Evolutionary conservation across 2,797 vertebrate species (phyloP), one percentile per base, ranked within the genome.

Genomic region (Pseudomugil gertrudae): DNA sequence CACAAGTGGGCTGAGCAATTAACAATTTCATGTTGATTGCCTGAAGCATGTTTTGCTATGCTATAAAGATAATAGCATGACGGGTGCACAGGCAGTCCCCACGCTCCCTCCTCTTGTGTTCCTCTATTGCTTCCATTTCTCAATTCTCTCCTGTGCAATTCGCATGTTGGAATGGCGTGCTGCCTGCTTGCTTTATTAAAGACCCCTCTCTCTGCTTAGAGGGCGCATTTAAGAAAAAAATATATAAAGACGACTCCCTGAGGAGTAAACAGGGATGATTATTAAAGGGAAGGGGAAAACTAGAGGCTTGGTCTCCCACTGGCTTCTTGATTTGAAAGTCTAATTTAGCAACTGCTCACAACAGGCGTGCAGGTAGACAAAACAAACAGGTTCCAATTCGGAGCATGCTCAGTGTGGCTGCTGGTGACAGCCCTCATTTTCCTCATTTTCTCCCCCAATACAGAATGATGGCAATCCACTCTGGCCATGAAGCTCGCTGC

Each of bases 1-100:
- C 90, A 91, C 87, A 92, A 95, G 95, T 91, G 93, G 95, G 95
- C 79, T 92, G 91, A 94, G 96, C 95, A 95, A 97, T 96, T 96
- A 96, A 93, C 92, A 95, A 96, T 95, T 96, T 95, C 95, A 94
- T 89, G 94, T 95, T 94, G 95, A 96, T 94, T 95, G 96, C 95
- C 96, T 93, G 93, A 91, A 95, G 95, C 95, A 87, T 91, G 94
- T 93, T 95, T 95, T 92, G 90, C 94, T 92, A 84, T 69, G 92
- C 93, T 93, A 95, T 93, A 94, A 95, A 96, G 94, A 95, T 94
- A 96, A 95, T 74, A 93, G 94, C 94, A 94, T 90, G 89, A 92
- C 84, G 74, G 93, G 92, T 83, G 79, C 72, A 87, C 87, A 69
- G 77, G 87, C 85, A 81, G 77, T 78, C 80, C 83, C 84, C 74